Percentiles rank a stretch among this genome's conserved stretches.
phyloP scores from a whole-genome alignment of 1,140 invertebrate genomes.

The Danaus melanippus region DNA sequence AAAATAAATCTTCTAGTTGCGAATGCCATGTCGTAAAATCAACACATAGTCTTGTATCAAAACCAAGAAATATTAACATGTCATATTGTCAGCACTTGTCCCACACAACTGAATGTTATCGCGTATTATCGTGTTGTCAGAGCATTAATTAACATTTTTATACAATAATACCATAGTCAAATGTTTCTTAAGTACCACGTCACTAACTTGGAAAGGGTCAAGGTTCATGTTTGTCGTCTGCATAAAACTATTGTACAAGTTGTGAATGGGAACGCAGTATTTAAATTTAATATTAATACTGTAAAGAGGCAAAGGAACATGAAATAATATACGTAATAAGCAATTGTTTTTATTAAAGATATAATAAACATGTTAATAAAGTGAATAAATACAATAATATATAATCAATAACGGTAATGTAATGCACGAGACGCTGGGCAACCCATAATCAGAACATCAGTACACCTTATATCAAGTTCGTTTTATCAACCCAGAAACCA shows the following conservation, averaged over 20 bases:
- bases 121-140: conserved; percentile 36
- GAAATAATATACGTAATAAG: conserved; percentile 43
- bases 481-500: no score
- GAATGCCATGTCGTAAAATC: conserved; percentile 37
- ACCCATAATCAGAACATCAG: conserved; percentile 40
- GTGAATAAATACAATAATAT: conserved; percentile 68
- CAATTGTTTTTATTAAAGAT: conserved; percentile 70
- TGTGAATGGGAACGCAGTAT: neutral
- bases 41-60: conserved; percentile 19
- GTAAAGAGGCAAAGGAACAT: conserved; percentile 5
- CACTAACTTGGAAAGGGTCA: conserved; percentile 23
- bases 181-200: conserved; percentile 29
- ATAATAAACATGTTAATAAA: conserved; percentile 71
- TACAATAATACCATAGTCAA: conserved; percentile 20
- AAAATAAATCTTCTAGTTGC: conserved; percentile 27
- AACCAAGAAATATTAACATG: conserved; percentile 8
- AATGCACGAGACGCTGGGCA: conserved; percentile 50
- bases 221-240: conserved; percentile 5
- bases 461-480: no score
- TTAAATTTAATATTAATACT: conserved; percentile 14
- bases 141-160: conserved; percentile 46
- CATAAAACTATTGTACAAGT: neutral
- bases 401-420: conserved; percentile 55
- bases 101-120: conserved; percentile 46
- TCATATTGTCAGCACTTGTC: conserved; percentile 16